Conservation (phyloP, 1,140 invertebrate genomes). For the Mamestra configurata region DNA sequence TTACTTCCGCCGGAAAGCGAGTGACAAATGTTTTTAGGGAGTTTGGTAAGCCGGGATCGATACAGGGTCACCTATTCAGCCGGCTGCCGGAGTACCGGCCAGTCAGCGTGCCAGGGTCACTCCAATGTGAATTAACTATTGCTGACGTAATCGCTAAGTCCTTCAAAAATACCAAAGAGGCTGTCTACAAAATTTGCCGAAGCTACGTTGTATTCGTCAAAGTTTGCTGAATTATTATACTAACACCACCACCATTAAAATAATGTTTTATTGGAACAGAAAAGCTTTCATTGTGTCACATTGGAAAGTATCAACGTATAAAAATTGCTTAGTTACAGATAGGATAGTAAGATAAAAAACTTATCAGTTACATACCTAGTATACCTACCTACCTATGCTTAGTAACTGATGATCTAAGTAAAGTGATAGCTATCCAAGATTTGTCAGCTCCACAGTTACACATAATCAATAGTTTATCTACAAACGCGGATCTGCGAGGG, state of each 20-base stretch:
- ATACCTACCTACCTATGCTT: too few species aligned
- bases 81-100: not conserved
- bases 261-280: too few species aligned
- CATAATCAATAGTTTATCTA: constrained; percentile 3
- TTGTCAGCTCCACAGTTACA: not conserved
- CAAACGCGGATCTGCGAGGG: constrained; percentile 19
- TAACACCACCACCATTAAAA: too few species aligned
- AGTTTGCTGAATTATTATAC: too few species aligned
- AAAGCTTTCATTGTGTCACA: too few species aligned
- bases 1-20: constrained; percentile 45
- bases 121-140: constrained; percentile 24
- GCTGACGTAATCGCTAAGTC: constrained; percentile 31
- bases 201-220: not conserved
- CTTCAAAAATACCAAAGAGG: not conserved
- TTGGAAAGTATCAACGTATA: too few species aligned
- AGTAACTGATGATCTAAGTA: too few species aligned
- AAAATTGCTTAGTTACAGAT: too few species aligned
- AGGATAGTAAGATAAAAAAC: too few species aligned
- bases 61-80: constrained; percentile 40
- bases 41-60: constrained; percentile 37
- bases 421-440: not conserved
- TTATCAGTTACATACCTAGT: too few species aligned
- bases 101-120: constrained; percentile 41
- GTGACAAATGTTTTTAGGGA: constrained; percentile 49
- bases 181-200: not conserved